Conservation (phyloP, 2,113 vertebrate genomes). For the Apus apus region DNA sequence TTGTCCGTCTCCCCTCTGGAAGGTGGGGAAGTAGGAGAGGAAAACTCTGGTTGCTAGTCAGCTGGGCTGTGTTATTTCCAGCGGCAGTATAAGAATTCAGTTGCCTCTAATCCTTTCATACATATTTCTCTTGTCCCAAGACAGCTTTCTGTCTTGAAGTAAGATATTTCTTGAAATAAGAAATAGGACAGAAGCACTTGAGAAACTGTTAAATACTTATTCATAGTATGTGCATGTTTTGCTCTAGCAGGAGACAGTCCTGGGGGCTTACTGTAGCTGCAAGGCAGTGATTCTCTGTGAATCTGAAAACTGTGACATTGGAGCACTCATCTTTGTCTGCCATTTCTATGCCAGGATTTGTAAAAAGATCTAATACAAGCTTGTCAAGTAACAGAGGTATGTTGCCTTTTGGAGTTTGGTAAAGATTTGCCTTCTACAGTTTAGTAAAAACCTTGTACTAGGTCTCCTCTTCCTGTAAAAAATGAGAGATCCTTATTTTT, state of each 20-base stretch:
- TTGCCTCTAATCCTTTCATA: background rate
- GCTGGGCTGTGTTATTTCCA: background rate
- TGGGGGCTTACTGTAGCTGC: background rate
- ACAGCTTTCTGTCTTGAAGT: background rate
- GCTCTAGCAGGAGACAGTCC: background rate
- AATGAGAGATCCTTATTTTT: background rate
- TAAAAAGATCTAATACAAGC: background rate
- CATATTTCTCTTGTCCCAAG: background rate
- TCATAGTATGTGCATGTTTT: background rate
- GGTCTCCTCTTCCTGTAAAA: background rate
- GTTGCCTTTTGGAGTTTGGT: background rate
- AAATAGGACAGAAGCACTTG: background rate
- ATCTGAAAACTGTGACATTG: background rate
- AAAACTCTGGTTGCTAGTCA: background rate
- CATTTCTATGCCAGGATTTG: background rate
- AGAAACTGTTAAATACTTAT: background rate
- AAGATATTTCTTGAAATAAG: background rate
- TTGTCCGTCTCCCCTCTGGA: background rate
- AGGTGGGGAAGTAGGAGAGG: background rate
- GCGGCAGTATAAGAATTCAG: conserved; percentile 3
- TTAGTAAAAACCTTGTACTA: background rate
- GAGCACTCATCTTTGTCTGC: background rate
- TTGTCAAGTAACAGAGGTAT: background rate
- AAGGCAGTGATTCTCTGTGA: background rate
- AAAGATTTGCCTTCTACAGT: background rate